A percentile compares a stretch with the other conserved stretches of the same genome.
Evolutionary conservation across 2,888 invertebrate genomes (phyloP).

Genomic region (Agriopis aurantiaria): DNA sequence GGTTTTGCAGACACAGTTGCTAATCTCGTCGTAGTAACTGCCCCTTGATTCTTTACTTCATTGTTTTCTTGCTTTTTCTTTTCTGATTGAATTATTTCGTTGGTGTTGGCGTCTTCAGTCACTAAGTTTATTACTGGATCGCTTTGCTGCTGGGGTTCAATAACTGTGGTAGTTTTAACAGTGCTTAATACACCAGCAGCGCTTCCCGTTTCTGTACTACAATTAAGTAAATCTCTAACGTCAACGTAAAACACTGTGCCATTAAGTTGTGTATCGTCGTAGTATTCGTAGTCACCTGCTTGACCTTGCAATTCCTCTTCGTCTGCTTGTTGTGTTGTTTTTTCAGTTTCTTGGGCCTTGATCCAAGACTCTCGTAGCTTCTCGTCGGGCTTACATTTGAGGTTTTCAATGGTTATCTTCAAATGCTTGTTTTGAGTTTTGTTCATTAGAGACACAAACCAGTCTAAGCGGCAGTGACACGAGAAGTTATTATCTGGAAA

Average conservation of each 20-base stretch:
- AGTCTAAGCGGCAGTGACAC: constrained; percentile 76
- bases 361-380: constrained; percentile 66
- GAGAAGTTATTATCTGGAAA: constrained; percentile 77
- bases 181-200: constrained; percentile 37
- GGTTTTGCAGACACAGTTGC: constrained; percentile 80
- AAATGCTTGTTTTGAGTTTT: constrained; percentile 68
- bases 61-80: constrained; percentile 41
- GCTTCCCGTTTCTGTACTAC: constrained; percentile 42
- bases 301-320: constrained; percentile 56
- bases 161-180: constrained; percentile 27
- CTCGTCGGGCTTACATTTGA: constrained; percentile 71
- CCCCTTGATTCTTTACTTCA: constrained; percentile 39
- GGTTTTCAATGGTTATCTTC: constrained; percentile 68
- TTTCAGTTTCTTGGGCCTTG: constrained; percentile 63
- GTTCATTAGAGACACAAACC: constrained; percentile 71
- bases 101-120: constrained; percentile 39
- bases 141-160: constrained; percentile 41
- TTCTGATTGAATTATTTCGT: constrained; percentile 31
- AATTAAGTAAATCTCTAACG: constrained; percentile 71
- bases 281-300: constrained; percentile 74
- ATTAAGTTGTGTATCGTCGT: constrained; percentile 75
- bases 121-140: constrained; percentile 50
- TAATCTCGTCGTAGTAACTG: constrained; percentile 71
- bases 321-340: constrained; percentile 50
- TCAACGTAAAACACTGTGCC: constrained; percentile 79